phyloP scores from a whole-genome alignment of 2,113 vertebrate species.

The Protomyctophum bolini region DNA sequence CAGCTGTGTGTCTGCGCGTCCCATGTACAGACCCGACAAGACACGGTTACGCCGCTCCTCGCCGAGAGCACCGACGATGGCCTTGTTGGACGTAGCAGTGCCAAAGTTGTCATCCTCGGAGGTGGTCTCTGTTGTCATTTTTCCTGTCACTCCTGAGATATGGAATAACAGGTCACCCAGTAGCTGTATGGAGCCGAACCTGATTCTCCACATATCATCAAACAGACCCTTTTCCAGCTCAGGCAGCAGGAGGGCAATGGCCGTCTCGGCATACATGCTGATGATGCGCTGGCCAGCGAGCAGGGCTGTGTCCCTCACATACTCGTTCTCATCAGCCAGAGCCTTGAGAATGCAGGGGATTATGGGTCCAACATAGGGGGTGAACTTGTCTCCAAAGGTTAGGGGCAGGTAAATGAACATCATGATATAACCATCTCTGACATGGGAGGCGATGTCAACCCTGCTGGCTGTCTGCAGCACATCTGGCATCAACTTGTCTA shows the following conservation, averaged over 20 bases:
- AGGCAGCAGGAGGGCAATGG: slow-evolving; percentile 91
- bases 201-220: slow-evolving; percentile 97
- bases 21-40: slow-evolving; percentile 97
- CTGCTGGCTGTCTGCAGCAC: slow-evolving; percentile 97
- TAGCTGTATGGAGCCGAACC: slow-evolving; percentile 98
- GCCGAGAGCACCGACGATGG: slow-evolving; percentile 92
- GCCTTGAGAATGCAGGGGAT: slow-evolving; percentile 99
- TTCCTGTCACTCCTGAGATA: slow-evolving; percentile 97
- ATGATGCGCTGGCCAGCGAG: slow-evolving; percentile 94
- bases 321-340: slow-evolving; percentile 96
- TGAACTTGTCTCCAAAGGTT: slow-evolving; percentile 96
- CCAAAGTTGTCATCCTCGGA: slow-evolving; percentile 99
- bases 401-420: slow-evolving; percentile 99
- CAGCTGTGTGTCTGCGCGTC: slow-evolving; percentile 95
- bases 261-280: slow-evolving; percentile 96
- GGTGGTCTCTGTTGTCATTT: slow-evolving; percentile 98
- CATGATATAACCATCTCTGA: slow-evolving; percentile 99
- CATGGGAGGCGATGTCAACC: slow-evolving; percentile 95
- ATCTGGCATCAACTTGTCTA: slow-evolving; percentile 98
- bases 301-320: slow-evolving; percentile 94
- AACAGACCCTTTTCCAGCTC: slow-evolving; percentile 98
- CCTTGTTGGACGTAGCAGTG: slow-evolving; percentile 95
- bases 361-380: slow-evolving; percentile 96
- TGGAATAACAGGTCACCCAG: slow-evolving; percentile 98
- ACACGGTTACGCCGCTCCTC: slow-evolving; percentile 93